Evolutionary conservation across 30 jellyfish, hydroid and myxozoan species (phyloP).

Genomic region (Turritopsis rubra): DNA sequence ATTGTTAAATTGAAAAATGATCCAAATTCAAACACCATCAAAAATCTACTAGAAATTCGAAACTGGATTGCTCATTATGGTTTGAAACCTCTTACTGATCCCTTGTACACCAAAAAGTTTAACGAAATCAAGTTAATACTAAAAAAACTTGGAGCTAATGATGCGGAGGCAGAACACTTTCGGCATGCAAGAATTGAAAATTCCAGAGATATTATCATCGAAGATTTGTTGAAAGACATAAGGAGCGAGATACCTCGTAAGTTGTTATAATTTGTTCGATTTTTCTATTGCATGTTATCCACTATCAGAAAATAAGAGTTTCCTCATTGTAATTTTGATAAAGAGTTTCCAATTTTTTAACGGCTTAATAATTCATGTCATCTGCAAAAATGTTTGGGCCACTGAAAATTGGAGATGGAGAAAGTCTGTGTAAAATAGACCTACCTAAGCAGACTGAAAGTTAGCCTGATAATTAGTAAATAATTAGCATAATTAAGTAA

Average conservation of each 20-base stretch:
- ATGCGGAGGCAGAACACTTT: not conserved
- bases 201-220: not conserved
- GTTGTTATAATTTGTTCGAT: no score
- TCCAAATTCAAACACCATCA: not conserved
- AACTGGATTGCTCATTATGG: conserved; percentile 18
- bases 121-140: not conserved
- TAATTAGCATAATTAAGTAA: no score
- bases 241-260: not conserved
- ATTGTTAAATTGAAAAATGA: not conserved
- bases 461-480: no score
- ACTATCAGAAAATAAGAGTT: not conserved
- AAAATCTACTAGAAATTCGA: not conserved
- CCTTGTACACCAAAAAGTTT: not conserved
- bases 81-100: not conserved
- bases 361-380: no score
- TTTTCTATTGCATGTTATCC: no score
- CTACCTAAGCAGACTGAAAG: no score
- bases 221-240: not conserved
- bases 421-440: no score
- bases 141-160: not conserved
- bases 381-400: no score
- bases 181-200: not conserved
- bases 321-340: not conserved
- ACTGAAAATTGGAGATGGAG: no score
- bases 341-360: no score